Percentiles rank a stretch among this genome's conserved stretches.
phyloP scores from a whole-genome alignment of 1,140 invertebrate genomes.

The Magallana angulata region DNA sequence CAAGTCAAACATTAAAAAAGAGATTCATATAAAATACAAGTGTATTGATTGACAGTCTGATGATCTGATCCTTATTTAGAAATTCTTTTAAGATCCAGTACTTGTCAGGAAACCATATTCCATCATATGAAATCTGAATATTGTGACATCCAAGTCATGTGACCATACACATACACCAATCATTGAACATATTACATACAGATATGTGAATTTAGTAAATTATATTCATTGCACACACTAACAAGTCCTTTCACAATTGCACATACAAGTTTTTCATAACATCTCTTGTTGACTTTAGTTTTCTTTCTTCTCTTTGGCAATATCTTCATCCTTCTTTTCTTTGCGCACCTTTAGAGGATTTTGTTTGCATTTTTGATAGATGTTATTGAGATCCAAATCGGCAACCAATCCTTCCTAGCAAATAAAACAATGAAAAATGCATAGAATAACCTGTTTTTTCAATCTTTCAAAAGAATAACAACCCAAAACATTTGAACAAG shows the following conservation, averaged over 20 bases:
- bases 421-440: conserved; percentile 74
- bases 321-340: conserved; percentile 48
- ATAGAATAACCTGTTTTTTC: too few relatives aligned
- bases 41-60: too few relatives aligned
- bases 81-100: not conserved
- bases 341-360: conserved; percentile 71
- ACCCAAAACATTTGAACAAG: too few relatives aligned
- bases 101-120: not conserved
- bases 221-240: not conserved
- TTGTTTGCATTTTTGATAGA: conserved; percentile 87
- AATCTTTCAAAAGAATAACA: too few relatives aligned
- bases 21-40: not conserved
- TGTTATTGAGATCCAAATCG: conserved; percentile 55
- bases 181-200: not conserved
- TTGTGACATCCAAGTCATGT: not conserved
- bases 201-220: not conserved
- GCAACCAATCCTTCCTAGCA: conserved; percentile 40
- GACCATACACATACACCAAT: not conserved
- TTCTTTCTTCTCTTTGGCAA: conserved; percentile 59
- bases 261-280: not conserved
- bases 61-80: too few relatives aligned
- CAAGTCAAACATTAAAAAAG: not conserved
- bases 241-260: not conserved
- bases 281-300: conserved; percentile 44
- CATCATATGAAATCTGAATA: conserved; percentile 5